Base-by-base conservation (phyloP, 2,797 vertebrate genomes). In the Lophius americanus region DNA sequence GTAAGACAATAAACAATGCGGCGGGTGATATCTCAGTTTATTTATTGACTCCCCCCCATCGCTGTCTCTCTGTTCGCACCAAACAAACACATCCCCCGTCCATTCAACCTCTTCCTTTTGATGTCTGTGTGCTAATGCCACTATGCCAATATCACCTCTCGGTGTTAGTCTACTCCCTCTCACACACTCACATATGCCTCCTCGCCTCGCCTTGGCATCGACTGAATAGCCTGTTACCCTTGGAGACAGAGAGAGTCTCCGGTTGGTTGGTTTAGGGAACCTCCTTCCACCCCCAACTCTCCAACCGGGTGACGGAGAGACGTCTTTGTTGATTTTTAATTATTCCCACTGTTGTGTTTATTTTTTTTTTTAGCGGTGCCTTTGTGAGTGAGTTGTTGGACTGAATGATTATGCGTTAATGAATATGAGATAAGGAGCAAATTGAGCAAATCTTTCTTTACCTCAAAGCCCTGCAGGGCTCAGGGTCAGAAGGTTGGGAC, bases 211-310 rank as follows among this genome's bases (percentile, higher is more conserved):
- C 49, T 70, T 82, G 81, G 77, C 80, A 78, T 71, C 66, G 74
- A 55, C 73, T 89, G 76, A 86, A 79, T 82, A 75, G 67, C 32
- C 3, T 8, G 46, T 79, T 84, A 46, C 66, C 77, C 81, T 49
- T 75, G 61, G 72, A 82, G 76, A 84, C 73, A 5, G 54, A 0
- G 53, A 68, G 63, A 8, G 73, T 39, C 51, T 75, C 58, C 81
- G 76, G 68, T 85, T 86, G 79, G 81, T 60, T 67, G 54, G 35
- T 76, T 70, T 4, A 36, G 69, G 57, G 56, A 70, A 60, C 62
- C 70, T 77, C 76, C 67, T 75, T 63, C 66, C 23, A n/a, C 12
- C 56, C 23, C 12, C 10, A 44, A 4, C 43, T 35, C 50, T 51
- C 9, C n/a, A 32, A 6, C 57, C 48, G 42, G 37, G 63, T 73